Evolutionary conservation across 2,113 vertebrate species (phyloP), one percentile per base, ranked within the genome.

Genomic region (Danionella cerebrum): DNA sequence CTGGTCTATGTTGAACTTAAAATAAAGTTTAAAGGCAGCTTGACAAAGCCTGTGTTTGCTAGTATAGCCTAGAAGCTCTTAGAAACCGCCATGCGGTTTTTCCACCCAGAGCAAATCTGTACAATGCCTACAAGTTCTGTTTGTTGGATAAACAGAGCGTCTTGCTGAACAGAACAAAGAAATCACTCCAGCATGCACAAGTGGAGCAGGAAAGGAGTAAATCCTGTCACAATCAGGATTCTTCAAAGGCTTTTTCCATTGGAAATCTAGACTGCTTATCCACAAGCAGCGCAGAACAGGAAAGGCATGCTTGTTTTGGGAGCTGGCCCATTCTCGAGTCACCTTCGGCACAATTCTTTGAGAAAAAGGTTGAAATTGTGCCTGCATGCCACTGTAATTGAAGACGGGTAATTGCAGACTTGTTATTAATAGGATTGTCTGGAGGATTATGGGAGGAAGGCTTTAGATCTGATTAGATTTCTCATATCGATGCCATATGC

Each of bases 241-340:
- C 54, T 59, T 58, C 41, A 52, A 60, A 44, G 35, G 38, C 10
- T 22, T 52, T 58, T 55, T 35, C 8, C 19, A 14, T 55, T 59
- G 19, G 59, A 65, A 66, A 41, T 65, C 18, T 13, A 33, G 54
- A 25, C 55, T 66, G 38, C 21, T 69, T 16, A 59, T 44, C 57
- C 38, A 27, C 58, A 63, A 41, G 51, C 62, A 44, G 62, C 18
- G 33, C 41, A 19, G 18, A 58, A 60, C 60, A 38, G 62, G 53
- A 60, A 66, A 70, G 72, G 52, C 64, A 74, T 65, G 67, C 60
- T 74, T 53, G 72, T 44, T 4, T 65, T 74, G 71, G 71, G 22
- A 0, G 8, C 4, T 3, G 6, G 48, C 65, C 71, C 57, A 29
- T 7, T 65, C 10, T 50, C 25, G 50, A 44, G 55, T 42, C 29